Base-by-base conservation (phyloP, 2,113 vertebrate genomes). In the Pagrus major region DNA sequence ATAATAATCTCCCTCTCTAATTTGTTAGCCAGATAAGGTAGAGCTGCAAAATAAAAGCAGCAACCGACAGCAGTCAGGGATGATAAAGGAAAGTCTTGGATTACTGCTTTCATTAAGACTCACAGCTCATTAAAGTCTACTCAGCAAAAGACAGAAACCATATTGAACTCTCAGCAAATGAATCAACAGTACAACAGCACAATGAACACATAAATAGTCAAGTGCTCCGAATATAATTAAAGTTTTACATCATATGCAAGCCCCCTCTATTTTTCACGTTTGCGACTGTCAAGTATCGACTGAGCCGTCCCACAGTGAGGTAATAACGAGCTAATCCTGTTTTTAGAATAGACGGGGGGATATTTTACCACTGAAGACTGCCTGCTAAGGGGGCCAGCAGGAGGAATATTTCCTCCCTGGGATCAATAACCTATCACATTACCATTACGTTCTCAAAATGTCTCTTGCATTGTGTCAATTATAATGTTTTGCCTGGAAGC, bases 91-190 rank as follows among this genome's bases (percentile, higher is more conserved):
- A 86, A 64, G 67, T 35, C 23, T 76, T 71, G 68, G 70, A 67
- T 77, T 44, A 42, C 59, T 61, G 77, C 77, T 71, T 83, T 77
- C 81, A 76, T 84, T 88, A 88, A 74, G 70, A 78, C 51, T 72
- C 73, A 55, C 75, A 46, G 71, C 90, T 91, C 85, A 89, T 90
- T 89, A 87, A 91, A 83, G 75, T 67, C 33, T 58, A 25, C 80
- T 84, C 67, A 41, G 56, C 68, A 52, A 78, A 83, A 74, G 55
- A 86, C 71, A 33, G 37, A 76, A 82, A 71, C 78, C 23, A 29
- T 76, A 64, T 84, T 58, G 70, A 89, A 81, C 75, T 79, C 78
- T 72, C 59, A 65, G 54, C 67, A 83, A 91, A 86, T 78, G 77
- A 64, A 84, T 85, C 86, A 84, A 60, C 67, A 72, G 31, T 49